phyloP scores from a whole-genome alignment of 2,888 invertebrate genomes.

The Pharmacophagus antenor region DNA sequence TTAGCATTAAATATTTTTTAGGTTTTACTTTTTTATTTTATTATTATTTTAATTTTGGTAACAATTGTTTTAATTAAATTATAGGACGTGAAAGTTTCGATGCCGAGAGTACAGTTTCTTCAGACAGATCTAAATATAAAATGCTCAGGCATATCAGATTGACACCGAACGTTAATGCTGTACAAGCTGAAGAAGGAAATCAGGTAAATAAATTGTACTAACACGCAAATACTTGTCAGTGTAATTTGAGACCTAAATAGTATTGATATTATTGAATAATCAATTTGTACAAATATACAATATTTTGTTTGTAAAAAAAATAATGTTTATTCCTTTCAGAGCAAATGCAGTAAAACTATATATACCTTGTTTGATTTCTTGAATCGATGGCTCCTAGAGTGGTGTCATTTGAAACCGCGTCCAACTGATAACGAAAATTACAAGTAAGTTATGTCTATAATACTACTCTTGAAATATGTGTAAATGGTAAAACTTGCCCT shows the following conservation, averaged over 20 bases:
- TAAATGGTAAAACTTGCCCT: too few relatives aligned
- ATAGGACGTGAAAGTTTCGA: constrained; percentile 58
- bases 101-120: constrained; percentile 44
- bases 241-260: neutral
- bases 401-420: constrained; percentile 69
- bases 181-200: constrained; percentile 71
- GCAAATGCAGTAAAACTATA: constrained; percentile 84
- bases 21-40: neutral
- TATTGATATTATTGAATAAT: neutral
- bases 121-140: constrained; percentile 59
- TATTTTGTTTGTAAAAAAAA: neutral
- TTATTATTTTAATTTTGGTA: neutral
- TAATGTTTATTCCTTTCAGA: constrained; percentile 52
- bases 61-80: neutral
- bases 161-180: constrained; percentile 64
- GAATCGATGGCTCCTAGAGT: constrained; percentile 87
- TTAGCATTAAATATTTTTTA: too few relatives aligned
- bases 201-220: constrained; percentile 50
- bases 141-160: constrained; percentile 66
- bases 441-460: constrained; percentile 50
- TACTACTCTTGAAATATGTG: neutral
- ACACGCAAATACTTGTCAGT: neutral
- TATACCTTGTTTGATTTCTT: constrained; percentile 88
- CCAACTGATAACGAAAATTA: constrained; percentile 70
- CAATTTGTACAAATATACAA: too few relatives aligned